phyloP scores from a whole-genome alignment of 2,888 invertebrate genomes.

The Diarsia mendica region DNA sequence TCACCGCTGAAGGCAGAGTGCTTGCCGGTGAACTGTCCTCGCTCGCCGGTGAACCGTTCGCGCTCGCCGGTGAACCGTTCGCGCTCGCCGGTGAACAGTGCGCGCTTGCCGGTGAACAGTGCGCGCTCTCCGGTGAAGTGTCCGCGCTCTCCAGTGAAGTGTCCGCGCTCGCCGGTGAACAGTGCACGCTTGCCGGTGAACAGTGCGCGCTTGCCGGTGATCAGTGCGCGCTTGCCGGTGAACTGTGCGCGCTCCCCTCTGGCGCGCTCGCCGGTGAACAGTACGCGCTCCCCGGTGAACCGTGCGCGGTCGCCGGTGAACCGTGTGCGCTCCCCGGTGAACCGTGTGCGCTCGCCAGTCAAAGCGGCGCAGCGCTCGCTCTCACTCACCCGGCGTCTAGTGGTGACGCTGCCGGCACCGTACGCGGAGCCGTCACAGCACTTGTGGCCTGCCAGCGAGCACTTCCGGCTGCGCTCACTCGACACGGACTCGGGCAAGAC shows the following conservation, averaged over 20 bases:
- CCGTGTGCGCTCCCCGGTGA: slow-evolving; percentile 25
- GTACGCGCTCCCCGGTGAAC: too few species aligned
- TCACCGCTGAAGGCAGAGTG: slow-evolving; percentile 27
- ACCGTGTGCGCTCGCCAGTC: slow-evolving; percentile 28
- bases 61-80: slow-evolving; percentile 25
- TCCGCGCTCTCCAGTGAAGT: background rate
- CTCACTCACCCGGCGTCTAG: slow-evolving; percentile 48
- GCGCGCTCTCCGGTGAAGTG: slow-evolving; percentile 22
- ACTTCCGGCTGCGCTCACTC: slow-evolving; percentile 61
- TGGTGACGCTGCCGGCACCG: slow-evolving; percentile 65
- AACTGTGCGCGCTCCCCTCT: slow-evolving; percentile 12
- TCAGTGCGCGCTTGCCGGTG: slow-evolving; percentile 15
- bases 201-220: background rate
- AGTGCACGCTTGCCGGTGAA: background rate
- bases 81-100: slow-evolving; percentile 21
- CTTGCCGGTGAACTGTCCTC: background rate
- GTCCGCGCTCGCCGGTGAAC: slow-evolving; percentile 25
- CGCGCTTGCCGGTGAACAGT: slow-evolving; percentile 36
- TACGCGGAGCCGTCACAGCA: slow-evolving; percentile 44
- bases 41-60: slow-evolving; percentile 34
- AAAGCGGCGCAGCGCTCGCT: slow-evolving; percentile 43
- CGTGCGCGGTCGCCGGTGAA: slow-evolving; percentile 11
- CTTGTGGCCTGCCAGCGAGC: slow-evolving; percentile 63
- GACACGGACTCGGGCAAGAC: slow-evolving; percentile 61
- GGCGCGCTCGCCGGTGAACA: background rate